Conservation (phyloP, 2,888 invertebrate genomes). For the Prionchulus punctatus region DNA sequence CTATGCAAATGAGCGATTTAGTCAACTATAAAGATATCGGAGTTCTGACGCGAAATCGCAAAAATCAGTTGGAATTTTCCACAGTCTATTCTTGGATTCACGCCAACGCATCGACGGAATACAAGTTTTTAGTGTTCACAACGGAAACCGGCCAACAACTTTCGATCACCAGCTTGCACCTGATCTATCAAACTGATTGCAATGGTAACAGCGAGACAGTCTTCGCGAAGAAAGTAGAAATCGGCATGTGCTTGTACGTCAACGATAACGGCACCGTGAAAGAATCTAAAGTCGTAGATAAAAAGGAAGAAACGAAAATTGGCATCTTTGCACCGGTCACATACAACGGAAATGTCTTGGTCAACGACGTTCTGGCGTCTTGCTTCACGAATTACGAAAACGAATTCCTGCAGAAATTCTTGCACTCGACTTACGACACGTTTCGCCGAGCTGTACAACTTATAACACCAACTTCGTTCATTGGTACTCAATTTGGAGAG, state of each 20-base stretch:
- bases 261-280: neutral
- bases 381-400: neutral
- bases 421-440: neutral
- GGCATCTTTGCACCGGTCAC: conserved; percentile 1
- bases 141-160: too few species aligned
- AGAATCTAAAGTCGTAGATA: neutral
- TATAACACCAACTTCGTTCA: neutral
- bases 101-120: too few species aligned
- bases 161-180: neutral
- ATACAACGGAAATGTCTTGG: neutral
- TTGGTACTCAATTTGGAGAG: neutral
- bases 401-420: conserved; percentile 1
- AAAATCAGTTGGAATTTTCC: neutral
- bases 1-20: neutral
- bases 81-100: neutral
- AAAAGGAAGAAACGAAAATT: neutral
- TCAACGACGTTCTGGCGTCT: conserved; percentile 5
- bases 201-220: neutral
- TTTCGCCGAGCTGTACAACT: neutral
- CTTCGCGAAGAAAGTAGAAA: neutral
- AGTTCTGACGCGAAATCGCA: neutral
- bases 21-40: neutral
- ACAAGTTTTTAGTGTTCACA: too few species aligned
- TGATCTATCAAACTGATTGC: neutral
- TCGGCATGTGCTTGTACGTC: neutral